Evolutionary conservation across 2,888 invertebrate genomes (phyloP).

Genomic region (Meteorus cinctellus): DNA sequence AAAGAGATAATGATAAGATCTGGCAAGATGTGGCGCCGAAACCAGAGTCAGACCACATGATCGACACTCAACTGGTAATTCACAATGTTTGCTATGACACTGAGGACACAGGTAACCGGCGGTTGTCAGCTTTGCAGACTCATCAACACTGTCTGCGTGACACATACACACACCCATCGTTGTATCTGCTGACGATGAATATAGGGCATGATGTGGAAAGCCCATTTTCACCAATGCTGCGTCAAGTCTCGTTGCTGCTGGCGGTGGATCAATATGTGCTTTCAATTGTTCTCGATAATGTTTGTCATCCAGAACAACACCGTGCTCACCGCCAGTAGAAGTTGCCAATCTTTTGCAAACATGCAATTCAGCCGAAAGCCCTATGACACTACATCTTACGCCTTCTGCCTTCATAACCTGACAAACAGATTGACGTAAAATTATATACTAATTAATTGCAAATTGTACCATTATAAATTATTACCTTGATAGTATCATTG

Average conservation of each 20-base stretch:
- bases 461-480: not conserved
- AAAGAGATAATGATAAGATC: constrained; percentile 98
- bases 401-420: constrained; percentile 84
- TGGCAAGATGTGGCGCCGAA: constrained; percentile 97
- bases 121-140: constrained; percentile 80
- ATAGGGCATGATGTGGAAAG: constrained; percentile 87
- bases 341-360: constrained; percentile 90
- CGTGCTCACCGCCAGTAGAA: constrained; percentile 91
- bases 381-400: constrained; percentile 95
- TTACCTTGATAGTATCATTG: constrained; percentile 84
- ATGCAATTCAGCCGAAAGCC: constrained; percentile 95
- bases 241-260: constrained; percentile 82
- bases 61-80: constrained; percentile 96
- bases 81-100: constrained; percentile 98
- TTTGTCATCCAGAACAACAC: constrained; percentile 88
- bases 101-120: constrained; percentile 94
- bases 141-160: constrained; percentile 86
- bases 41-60: constrained; percentile 96
- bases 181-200: constrained; percentile 78
- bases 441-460: not conserved
- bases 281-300: constrained; percentile 82
- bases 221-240: constrained; percentile 96
- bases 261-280: constrained; percentile 81
- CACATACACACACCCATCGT: constrained; percentile 95
- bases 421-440: not conserved